These are phyloP conservation scores for Trilocha varians DNA, from an alignment of 2,888 invertebrate species.

Conservation along the genomic window DNA sequence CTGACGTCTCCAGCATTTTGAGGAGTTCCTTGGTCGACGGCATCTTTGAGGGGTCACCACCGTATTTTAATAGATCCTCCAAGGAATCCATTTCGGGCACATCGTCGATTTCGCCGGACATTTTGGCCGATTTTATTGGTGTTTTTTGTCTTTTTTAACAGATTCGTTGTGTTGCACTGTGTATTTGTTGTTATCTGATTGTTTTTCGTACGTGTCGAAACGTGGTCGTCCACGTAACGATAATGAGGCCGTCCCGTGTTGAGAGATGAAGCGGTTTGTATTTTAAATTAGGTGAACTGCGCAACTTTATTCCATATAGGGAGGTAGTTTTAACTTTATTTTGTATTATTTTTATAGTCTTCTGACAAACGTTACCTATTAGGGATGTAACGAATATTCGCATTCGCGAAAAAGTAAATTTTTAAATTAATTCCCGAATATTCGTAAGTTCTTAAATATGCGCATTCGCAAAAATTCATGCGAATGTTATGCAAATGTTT, in stretches of 20 bases:
- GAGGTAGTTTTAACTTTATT: too few relatives aligned
- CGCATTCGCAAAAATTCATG: too few relatives aligned
- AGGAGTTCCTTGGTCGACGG: conserved; percentile 73
- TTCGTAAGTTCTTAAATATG: too few relatives aligned
- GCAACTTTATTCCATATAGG: too few relatives aligned
- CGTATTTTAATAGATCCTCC: conserved; percentile 39
- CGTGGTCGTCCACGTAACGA: conserved; percentile 34
- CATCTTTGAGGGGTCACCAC: conserved; percentile 37
- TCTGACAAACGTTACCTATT: too few relatives aligned
- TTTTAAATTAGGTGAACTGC: too few relatives aligned
- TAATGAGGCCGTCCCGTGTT: conserved; percentile 13
- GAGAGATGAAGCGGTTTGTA: conserved; percentile 10
- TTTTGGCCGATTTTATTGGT: conserved; percentile 13
- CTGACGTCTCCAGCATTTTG: conserved; percentile 72
- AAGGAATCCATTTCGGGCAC: conserved; percentile 30
- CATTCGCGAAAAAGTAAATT: too few relatives aligned
- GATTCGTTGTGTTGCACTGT: not conserved
- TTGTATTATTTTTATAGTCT: too few relatives aligned
- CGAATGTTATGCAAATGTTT: too few relatives aligned
- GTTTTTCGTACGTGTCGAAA: conserved; percentile 30
- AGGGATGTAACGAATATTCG: too few relatives aligned
- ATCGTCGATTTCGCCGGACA: too few relatives aligned
- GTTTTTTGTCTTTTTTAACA: conserved; percentile 6
- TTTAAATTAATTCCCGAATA: too few relatives aligned
- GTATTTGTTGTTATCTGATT: conserved; percentile 2